phyloP scores from a whole-genome alignment of 2,113 vertebrate species.

The Lucifuga dentata region DNA sequence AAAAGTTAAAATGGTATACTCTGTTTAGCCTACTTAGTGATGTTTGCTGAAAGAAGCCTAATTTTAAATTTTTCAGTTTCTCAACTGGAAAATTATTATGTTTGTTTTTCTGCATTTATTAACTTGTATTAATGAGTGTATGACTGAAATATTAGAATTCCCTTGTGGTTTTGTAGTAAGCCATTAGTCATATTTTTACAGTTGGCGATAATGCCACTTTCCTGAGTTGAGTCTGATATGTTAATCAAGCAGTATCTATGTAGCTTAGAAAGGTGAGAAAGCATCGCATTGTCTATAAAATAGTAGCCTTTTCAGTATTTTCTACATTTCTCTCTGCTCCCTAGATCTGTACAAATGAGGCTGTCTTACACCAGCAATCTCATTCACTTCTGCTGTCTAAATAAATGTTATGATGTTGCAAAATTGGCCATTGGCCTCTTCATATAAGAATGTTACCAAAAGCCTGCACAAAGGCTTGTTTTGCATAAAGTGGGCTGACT shows the following conservation, averaged over 20 bases:
- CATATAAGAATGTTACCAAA: conserved; percentile 38
- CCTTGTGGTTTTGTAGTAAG: conserved; percentile 2
- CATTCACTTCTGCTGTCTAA: conserved; percentile 58
- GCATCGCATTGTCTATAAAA: conserved; percentile 24
- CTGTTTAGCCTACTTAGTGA: conserved; percentile 1
- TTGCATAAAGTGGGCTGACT: conserved; percentile 22
- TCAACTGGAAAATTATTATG: conserved; percentile 54
- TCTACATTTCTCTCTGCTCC: conserved; percentile 11
- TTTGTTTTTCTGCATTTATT: conserved; percentile 42
- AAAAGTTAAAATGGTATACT: conserved; percentile 14
- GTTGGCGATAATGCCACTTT: neutral
- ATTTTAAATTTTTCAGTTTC: conserved; percentile 61
- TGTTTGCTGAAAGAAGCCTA: conserved; percentile 13
- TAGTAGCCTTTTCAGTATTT: conserved; percentile 16
- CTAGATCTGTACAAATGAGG: conserved; percentile 56
- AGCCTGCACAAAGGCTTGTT: conserved; percentile 24
- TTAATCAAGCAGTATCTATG: neutral
- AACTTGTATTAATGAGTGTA: conserved; percentile 52
- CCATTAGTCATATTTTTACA: conserved; percentile 3
- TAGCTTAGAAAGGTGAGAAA: neutral
- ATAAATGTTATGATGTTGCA: conserved; percentile 40
- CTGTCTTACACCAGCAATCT: conserved; percentile 58
- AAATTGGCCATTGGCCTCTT: conserved; percentile 55
- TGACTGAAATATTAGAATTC: conserved; percentile 23
- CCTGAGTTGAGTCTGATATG: neutral